phyloP scores from a whole-genome alignment of 2,113 vertebrate genomes.

The Mesitornis unicolor region DNA sequence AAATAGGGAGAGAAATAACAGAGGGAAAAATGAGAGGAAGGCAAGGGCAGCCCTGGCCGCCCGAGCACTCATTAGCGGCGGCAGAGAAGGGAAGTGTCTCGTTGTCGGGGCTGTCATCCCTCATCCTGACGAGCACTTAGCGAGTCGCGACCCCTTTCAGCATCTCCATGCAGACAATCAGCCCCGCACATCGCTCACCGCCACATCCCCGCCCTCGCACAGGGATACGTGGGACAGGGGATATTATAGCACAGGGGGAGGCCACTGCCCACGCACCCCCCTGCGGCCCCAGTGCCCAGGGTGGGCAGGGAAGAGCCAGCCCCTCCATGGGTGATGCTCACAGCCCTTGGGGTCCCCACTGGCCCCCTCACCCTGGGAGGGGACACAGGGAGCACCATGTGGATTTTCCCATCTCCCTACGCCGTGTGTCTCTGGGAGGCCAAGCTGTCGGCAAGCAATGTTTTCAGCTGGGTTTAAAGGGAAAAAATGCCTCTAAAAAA shows the following conservation, averaged over 20 bases:
- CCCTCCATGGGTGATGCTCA: fast-evolving
- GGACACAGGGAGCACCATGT: fast-evolving
- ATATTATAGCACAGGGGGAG: neutral
- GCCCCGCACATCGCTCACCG: constrained; percentile 69
- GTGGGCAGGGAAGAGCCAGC: neutral
- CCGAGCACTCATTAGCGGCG: constrained; percentile 67
- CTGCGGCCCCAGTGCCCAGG: too few relatives aligned
- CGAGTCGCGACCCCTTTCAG: constrained; percentile 80
- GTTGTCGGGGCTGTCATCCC: constrained; percentile 74
- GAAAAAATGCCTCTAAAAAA: too few relatives aligned
- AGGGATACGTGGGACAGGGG: neutral
- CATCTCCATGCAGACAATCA: constrained; percentile 70
- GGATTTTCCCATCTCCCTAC: fast-evolving
- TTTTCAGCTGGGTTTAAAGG: neutral
- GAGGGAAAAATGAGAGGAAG: neutral
- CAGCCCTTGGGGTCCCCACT: neutral
- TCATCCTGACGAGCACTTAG: constrained; percentile 80
- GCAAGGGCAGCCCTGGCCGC: constrained; percentile 37
- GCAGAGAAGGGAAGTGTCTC: constrained; percentile 73
- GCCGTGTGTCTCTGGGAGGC: neutral
- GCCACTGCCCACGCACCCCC: neutral
- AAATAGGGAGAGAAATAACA: neutral
- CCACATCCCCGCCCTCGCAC: neutral
- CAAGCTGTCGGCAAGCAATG: neutral
- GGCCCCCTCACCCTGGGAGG: neutral